Evolutionary conservation across 35 echinoderm and acorn worm genomes (phyloP), one percentile per base, ranked within the genome.

Genomic region (Ptychodera flava): DNA sequence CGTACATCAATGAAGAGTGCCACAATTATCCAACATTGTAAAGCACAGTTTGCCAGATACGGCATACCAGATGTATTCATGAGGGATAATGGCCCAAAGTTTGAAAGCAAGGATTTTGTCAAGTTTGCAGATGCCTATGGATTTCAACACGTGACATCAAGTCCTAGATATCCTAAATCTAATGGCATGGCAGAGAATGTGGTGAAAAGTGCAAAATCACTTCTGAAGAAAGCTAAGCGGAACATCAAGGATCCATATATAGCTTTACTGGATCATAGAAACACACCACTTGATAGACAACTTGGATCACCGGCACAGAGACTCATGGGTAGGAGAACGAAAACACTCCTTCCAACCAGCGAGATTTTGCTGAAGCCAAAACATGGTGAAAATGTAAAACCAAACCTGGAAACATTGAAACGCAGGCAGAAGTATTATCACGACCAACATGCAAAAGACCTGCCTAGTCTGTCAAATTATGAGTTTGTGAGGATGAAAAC

Each of bases 81-180:
- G n/a, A 89, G 77, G 35, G 94, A 86, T 85, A 96, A 92, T 80
- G 94, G 94, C 32, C 88, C 29, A 35, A 90, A 96, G 35, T 87
- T 87, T 76, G 81, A 16, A 27, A 87, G 84, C 36, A 78, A 81
- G 15, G 64, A 77, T 38, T 91, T 91, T 78, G 78, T 31, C 1
- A 52, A 84, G 32, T 92, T 92, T 85, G 30, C 81, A 38, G 15
- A 84, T 52, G 34, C 78, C 1, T 88, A 83, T 76, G 83, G 81
- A 78, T 89, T 89, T 33, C 35, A 93, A 29, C 91, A 93, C 37
- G 29, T 78, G 10, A 85, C 91, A 0, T 85, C 35, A 0, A 90
- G 38, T 35, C 86, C 81, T 16, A 27, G 78, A 15, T 79, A 89
- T 28, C 79, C 79, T 30, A 37, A 89, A 31, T 80, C 81, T 10